Evolutionary conservation across 2,888 invertebrate species (phyloP).

Genomic region (Melieria picta): DNA sequence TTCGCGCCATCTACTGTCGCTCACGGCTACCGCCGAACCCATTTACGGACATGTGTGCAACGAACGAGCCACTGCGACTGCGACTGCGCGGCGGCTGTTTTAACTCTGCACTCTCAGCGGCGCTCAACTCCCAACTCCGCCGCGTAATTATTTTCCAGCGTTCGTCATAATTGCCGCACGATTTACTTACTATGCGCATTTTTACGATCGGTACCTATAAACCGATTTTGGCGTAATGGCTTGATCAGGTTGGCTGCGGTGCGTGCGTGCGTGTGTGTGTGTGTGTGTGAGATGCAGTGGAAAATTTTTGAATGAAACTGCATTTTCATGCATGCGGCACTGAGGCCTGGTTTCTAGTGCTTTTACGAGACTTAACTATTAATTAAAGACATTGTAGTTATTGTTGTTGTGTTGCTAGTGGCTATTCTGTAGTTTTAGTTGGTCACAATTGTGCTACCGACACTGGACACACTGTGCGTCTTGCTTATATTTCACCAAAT

Average conservation of each 20-base stretch:
- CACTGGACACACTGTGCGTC: too few species aligned
- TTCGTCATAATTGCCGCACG: background rate
- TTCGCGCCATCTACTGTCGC: too few species aligned
- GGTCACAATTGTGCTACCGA: too few species aligned
- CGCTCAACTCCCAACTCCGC: background rate
- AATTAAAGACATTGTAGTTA: background rate
- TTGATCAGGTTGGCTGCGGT: background rate
- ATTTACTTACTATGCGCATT: background rate
- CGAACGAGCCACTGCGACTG: background rate
- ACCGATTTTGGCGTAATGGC: background rate
- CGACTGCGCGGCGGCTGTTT: background rate
- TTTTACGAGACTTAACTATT: background rate
- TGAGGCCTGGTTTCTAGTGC: too few species aligned
- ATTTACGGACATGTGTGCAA: too few species aligned
- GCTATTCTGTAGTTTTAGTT: too few species aligned
- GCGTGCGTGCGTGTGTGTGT: background rate
- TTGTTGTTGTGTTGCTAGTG: too few species aligned
- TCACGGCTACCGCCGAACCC: too few species aligned
- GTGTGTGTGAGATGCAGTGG: background rate
- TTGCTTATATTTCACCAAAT: too few species aligned
- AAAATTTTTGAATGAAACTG: conserved; percentile 1
- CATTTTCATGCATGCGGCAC: background rate
- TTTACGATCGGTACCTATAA: background rate
- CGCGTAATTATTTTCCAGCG: background rate
- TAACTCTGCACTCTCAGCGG: background rate